Conservation (phyloP, 2,113 vertebrate species). For the Anhinga rufa region DNA sequence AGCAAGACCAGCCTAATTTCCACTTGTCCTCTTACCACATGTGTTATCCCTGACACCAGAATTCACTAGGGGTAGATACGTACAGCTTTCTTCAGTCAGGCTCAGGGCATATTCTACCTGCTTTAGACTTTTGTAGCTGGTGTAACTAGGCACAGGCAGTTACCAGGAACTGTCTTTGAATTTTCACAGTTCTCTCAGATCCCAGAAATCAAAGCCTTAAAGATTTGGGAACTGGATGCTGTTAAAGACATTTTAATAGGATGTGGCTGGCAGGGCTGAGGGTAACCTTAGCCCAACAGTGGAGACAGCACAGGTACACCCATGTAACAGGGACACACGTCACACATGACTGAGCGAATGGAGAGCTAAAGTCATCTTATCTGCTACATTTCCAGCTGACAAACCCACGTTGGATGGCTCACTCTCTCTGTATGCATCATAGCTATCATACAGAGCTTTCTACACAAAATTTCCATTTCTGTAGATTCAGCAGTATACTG, state of each 20-base stretch:
- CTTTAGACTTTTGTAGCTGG: neutral
- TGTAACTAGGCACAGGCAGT: neutral
- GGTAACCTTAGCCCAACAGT: neutral
- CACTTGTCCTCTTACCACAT: neutral
- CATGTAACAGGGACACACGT: neutral
- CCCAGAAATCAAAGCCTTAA: neutral
- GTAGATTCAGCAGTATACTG: neutral
- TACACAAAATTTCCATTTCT: neutral
- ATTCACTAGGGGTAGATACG: neutral
- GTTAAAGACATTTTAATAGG: neutral
- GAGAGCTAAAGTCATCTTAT: neutral
- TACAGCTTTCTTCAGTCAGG: neutral
- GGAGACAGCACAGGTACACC: neutral
- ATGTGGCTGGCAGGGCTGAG: neutral
- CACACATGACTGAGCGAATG: neutral
- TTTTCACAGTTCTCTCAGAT: neutral
- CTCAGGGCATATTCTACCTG: neutral
- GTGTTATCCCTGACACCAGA: neutral
- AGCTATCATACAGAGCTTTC: neutral
- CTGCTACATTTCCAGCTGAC: neutral
- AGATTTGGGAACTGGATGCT: neutral
- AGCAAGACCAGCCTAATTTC: neutral
- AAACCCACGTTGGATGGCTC: neutral
- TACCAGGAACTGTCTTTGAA: neutral
- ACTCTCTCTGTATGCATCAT: neutral